These are phyloP conservation scores for Philereme transversata DNA, from an alignment of 2,888 invertebrate genomes.

Conservation along the genomic window DNA sequence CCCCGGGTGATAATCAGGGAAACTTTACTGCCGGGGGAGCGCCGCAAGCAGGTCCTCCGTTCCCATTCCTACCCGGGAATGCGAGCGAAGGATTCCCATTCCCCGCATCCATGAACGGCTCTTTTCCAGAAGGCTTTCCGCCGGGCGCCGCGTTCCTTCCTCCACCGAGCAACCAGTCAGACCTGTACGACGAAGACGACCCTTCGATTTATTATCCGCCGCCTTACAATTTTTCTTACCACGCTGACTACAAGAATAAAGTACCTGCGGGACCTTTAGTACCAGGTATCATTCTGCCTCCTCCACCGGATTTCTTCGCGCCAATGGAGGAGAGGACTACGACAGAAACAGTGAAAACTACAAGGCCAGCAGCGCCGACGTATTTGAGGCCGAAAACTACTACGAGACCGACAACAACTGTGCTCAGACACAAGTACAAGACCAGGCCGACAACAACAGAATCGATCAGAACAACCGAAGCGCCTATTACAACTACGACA, in stretches of 20 bases:
- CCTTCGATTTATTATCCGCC: conserved; percentile 96
- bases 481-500: conserved; percentile 71
- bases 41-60: conserved; percentile 85
- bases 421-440: conserved; percentile 69
- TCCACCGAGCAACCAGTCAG: conserved; percentile 90
- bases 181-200: conserved; percentile 94
- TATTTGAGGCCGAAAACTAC: conserved; percentile 65
- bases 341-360: conserved; percentile 59
- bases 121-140: conserved; percentile 83
- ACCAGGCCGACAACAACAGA: conserved; percentile 72
- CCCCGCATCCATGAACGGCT: conserved; percentile 83
- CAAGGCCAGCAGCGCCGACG: conserved; percentile 53
- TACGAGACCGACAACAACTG: conserved; percentile 52
- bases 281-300: conserved; percentile 94
- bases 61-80: conserved; percentile 85
- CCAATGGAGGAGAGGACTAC: conserved; percentile 84
- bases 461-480: conserved; percentile 64
- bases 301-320: conserved; percentile 94
- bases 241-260: conserved; percentile 89
- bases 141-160: conserved; percentile 84
- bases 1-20: conserved; percentile 85
- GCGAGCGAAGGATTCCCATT: conserved; percentile 83
- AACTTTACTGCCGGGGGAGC: conserved; percentile 87
- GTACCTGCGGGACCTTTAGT: conserved; percentile 94
- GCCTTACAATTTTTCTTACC: conserved; percentile 94